Evolutionary conservation across 2,888 invertebrate genomes (phyloP), one percentile per base, ranked within the genome.

Genomic region (Sinodicranocentrus sp.): DNA sequence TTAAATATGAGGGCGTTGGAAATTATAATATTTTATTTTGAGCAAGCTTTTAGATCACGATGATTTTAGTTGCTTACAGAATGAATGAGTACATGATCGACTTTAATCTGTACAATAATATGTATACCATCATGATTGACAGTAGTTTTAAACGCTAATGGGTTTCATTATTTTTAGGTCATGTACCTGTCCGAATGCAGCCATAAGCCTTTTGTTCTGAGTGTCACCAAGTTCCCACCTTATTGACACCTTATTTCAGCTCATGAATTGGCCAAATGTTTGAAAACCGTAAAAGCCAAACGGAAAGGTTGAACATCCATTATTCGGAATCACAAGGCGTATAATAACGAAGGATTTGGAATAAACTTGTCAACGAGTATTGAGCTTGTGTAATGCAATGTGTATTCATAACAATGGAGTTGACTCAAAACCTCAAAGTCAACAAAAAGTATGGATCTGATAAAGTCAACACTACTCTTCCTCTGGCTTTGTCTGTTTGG

Each of bases 201-300:
- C 68, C 67, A 67, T 77, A 59, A n/a, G 57, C 57, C 68, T 28
- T 19, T 77, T 77, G 77, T 77, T 43, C 17, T 0, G 15, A 15
- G 21, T 77, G 77, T 77, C 77, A 77, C 39, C 57, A 6, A 26
- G 57, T 68, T 68, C 77, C 77, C 77, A 59, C 77, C 77, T 77
- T 77, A 23, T 77, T 77, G 77, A 77, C 77, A 77, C 44, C 43
- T 57, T 76, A 28, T 21, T 21, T n/a, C 52, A 57, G 54, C 10
- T 33, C 1, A 17, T 2, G 21, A 17, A 65, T 17, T 67, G 39
- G 48, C 10, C 5, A 33, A 33, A 33, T 10, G n/a, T n/a, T n/a
- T n/a, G n/a, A n/a, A n/a, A n/a, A n/a, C n/a, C n/a, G n/a, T n/a
- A n/a, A n/a, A 33, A 33, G 33, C 33, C 33, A 33, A 6, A 3